phyloP scores from a whole-genome alignment of 2,797 vertebrate genomes.

The Picus viridis region DNA sequence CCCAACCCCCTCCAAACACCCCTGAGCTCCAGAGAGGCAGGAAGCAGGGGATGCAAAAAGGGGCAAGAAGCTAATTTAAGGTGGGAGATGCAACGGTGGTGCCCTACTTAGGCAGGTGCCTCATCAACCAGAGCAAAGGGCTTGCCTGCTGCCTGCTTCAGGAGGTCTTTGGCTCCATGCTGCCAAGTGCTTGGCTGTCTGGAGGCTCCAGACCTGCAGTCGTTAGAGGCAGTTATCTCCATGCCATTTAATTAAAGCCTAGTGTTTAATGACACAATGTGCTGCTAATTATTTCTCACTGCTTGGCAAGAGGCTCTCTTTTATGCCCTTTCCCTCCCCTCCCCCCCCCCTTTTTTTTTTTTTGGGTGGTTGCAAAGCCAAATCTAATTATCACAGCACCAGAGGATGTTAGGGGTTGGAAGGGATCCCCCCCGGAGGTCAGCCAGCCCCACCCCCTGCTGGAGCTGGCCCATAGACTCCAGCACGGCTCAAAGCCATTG shows the following conservation, averaged over 20 bases:
- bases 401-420: no score
- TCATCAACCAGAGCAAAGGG: conserved; percentile 48
- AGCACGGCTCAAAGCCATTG: no score
- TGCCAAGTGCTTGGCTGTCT: conserved; percentile 42
- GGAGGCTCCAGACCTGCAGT: conserved; percentile 53
- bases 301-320: conserved; percentile 57
- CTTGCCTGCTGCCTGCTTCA: conserved; percentile 54
- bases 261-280: conserved; percentile 80
- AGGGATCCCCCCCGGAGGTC: no score
- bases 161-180: conserved; percentile 66
- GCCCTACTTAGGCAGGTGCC: conserved; percentile 58
- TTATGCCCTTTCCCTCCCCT: not conserved
- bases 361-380: conserved; percentile 27
- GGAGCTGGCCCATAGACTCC: no score
- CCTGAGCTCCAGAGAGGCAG: conserved; percentile 24
- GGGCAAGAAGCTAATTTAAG: conserved; percentile 49
- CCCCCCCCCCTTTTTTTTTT: not conserved
- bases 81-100: conserved; percentile 33
- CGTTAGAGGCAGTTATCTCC: conserved; percentile 76
- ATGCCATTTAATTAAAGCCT: conserved; percentile 82
- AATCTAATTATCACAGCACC: conserved; percentile 31
- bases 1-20: not conserved
- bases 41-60: no score
- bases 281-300: conserved; percentile 76
- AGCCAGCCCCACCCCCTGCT: no score